These are phyloP conservation scores for Synaphobranchus kaupii DNA, from an alignment of 2,797 vertebrate species.

Conservation along the genomic window DNA sequence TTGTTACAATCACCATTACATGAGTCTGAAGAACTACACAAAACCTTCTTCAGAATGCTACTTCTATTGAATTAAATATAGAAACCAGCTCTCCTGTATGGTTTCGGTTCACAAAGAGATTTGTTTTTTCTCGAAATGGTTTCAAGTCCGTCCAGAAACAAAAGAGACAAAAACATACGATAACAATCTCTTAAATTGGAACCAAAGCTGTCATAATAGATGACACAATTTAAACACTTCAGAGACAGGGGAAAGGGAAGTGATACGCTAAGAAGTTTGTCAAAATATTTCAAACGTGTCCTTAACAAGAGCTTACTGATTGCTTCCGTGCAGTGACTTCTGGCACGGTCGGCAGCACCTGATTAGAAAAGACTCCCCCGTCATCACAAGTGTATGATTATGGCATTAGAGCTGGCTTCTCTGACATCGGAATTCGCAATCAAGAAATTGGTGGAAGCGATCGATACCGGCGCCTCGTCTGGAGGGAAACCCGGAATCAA, in stretches of 20 bases:
- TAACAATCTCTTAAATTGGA: neutral
- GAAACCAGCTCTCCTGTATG: neutral
- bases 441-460: constrained; percentile 74
- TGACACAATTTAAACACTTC: constrained; percentile 10
- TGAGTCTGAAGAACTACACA: neutral
- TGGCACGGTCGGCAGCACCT: constrained; percentile 62
- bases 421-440: constrained; percentile 74
- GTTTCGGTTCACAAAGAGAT: neutral
- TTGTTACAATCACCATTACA: neutral
- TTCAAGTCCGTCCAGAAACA: neutral
- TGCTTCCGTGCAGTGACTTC: constrained; percentile 57
- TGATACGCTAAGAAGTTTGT: constrained; percentile 40
- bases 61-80: neutral
- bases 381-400: constrained; percentile 79
- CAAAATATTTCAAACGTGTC: constrained; percentile 53
- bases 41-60: neutral
- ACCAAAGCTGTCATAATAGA: neutral
- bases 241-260: constrained; percentile 39
- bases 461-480: constrained; percentile 70
- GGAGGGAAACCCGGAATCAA: constrained; percentile 67
- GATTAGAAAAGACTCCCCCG: constrained; percentile 70
- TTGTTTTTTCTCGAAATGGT: neutral
- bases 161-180: neutral
- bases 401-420: constrained; percentile 74
- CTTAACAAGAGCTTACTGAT: constrained; percentile 64